Evolutionary conservation across 2,888 invertebrate genomes (phyloP), one percentile per base, ranked within the genome.

Genomic region (Hyles lineata): DNA sequence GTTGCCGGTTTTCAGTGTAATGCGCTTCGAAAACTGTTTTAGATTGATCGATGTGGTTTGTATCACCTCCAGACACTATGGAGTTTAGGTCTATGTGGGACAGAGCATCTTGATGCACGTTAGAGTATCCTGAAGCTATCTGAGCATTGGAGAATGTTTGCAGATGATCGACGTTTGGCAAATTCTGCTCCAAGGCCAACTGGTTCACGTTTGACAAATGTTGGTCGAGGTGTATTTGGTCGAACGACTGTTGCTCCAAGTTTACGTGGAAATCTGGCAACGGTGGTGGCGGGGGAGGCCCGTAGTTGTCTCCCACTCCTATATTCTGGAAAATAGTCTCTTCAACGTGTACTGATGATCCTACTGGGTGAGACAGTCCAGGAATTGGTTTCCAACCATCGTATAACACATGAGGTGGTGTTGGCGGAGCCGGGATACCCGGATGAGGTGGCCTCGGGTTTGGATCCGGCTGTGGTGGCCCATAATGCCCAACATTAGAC

Each of bases 311-410:
- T 23, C 83, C 84, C 19, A 87, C 76, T 25, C 73, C 73, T 23
- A 73, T 23, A 52, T 73, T 70, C 52, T 70, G 60, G 23, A 58
- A n/a, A 29, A 70, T 58, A 7, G 70, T 35, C 25, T 82, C 89
- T 79, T 79, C 81, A 71, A 83, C 79, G 6, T 86, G 86, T n/a
- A n/a, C n/a, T n/a, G n/a, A n/a, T n/a, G n/a, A n/a, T 9, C 88
- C 87, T 6, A 79, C 90, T 0, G 97, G 95, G 52, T 88, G 83
- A 0, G 94, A 92, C 0, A 93, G 80, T 0, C 97, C 97, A 11
- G 97, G 96, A 75, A 98, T 98, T 25, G 98, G 98, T 84, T 96
- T 97, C 98, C 98, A 98, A 35, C 98, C 98, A 80, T 98, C 98
- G 83, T 98, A 98, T 71, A 97, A 94, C 52, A 97, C 96, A 85